Conservation (phyloP, 2,888 invertebrate genomes). For the Drosophila affinis region DNA sequence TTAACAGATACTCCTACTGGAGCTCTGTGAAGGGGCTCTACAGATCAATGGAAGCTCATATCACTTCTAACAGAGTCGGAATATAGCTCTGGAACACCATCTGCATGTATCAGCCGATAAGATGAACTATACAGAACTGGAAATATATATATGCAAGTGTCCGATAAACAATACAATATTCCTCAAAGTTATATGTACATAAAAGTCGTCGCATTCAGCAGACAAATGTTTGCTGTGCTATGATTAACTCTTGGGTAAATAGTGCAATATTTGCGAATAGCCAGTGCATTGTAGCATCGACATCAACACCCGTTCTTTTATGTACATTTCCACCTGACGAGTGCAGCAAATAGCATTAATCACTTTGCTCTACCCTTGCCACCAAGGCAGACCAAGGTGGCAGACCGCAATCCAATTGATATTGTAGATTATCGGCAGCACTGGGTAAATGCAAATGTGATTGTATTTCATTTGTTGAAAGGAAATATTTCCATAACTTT, state of each 20-base stretch:
- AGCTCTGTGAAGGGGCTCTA: no score
- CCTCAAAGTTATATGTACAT: no score
- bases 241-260: constrained; percentile 31
- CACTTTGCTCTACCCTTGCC: constrained; percentile 24
- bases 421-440: not conserved
- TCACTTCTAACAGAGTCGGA: no score
- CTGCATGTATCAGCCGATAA: no score
- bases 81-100: no score
- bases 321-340: no score
- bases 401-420: constrained; percentile 21
- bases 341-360: constrained; percentile 24
- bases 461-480: not conserved
- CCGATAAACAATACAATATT: no score
- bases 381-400: not conserved
- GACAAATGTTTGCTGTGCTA: constrained; percentile 22
- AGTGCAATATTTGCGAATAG: not conserved
- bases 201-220: not conserved
- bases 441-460: not conserved
- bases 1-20: no score
- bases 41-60: no score
- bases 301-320: no score
- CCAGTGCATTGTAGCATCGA: constrained; percentile 3
- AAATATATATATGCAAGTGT: no score
- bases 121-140: no score
- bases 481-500: not conserved